Evolutionary conservation across 2,888 invertebrate species (phyloP).

Genomic region (Napeogenes inachia): DNA sequence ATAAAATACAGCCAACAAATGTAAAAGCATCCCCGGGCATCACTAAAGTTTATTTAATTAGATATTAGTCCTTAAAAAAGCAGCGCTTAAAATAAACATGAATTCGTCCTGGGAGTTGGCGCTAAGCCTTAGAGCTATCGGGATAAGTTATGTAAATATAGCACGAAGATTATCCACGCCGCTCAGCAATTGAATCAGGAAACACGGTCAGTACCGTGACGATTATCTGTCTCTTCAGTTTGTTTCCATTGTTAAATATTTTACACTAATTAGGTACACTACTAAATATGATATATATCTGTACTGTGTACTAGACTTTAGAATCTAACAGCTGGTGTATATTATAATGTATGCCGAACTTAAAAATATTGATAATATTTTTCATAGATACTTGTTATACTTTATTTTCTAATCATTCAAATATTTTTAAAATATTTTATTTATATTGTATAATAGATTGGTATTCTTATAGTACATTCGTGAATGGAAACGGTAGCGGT

Average conservation of each 20-base stretch:
- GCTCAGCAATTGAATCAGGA: conserved; percentile 49
- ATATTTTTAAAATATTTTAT: too few relatives aligned
- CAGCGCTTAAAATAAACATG: neutral
- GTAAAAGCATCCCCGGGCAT: neutral
- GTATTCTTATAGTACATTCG: neutral
- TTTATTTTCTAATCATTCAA: too few relatives aligned
- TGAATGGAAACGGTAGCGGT: conserved; percentile 54
- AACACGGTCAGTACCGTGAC: conserved; percentile 56
- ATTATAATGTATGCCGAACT: too few relatives aligned
- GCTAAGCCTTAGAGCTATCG: conserved; percentile 29
- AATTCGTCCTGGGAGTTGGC: conserved; percentile 20
- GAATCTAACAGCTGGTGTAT: too few relatives aligned
- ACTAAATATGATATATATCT: too few relatives aligned
- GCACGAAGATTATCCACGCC: conserved; percentile 41
- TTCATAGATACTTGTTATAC: too few relatives aligned
- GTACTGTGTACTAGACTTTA: too few relatives aligned
- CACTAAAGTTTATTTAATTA: conserved; percentile 10
- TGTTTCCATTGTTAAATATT: conserved; percentile 47
- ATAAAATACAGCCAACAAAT: neutral
- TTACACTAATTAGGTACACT: neutral
- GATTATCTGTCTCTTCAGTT: conserved; percentile 34
- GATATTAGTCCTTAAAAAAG: neutral
- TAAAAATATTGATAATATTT: too few relatives aligned
- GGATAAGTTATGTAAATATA: conserved; percentile 67
- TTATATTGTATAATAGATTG: too few relatives aligned